Evolutionary conservation across 2,797 vertebrate genomes (phyloP), one percentile per base, ranked within the genome.

Genomic region (Artibeus jamaicensis): DNA sequence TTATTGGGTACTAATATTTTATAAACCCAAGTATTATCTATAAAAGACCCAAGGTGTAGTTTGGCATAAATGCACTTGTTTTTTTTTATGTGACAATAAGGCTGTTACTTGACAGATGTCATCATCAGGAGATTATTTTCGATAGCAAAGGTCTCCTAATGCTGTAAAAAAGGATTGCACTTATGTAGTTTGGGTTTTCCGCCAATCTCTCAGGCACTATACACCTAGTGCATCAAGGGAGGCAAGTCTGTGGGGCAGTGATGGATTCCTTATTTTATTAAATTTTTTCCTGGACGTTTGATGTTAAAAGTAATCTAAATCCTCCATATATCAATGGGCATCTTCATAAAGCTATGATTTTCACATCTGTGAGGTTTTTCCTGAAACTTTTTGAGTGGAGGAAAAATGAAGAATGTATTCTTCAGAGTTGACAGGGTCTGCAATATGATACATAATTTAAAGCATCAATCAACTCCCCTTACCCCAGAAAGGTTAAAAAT

Each of bases 201-300:
- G 42, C 44, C 37, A 32, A 0, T 90, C 48, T 89, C 93, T 70
- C 67, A 93, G 73, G 59, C 77, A 39, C 76, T n/a, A 16, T 65
- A 87, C n/a, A 90, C 78, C 90, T 94, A 37, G 71, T 57, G 10
- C 19, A 18, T 44, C 37, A 15, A 88, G 55, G 65, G 55, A 87
- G 62, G 62, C 79, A 37, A 79, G 46, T 19, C 6, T 46, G 34
- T 34, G 46, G 85, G 85, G 87, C 94, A 94, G 90, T 96, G 96
- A 97, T 93, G 91, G 96, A 96, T 96, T 96, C 91, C 81, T 93
- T 76, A 32, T 82, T 96, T 96, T 97, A 96, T 97, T 96, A 97
- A 95, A 94, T 50, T 97, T 95, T 95, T 98, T 67, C 90, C 83
- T 44, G 55, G 88, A 86, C 10, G 22, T 93, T 96, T 96, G 88